Conservation (phyloP, 2,888 invertebrate genomes). For the Eurytoma adleriae region DNA sequence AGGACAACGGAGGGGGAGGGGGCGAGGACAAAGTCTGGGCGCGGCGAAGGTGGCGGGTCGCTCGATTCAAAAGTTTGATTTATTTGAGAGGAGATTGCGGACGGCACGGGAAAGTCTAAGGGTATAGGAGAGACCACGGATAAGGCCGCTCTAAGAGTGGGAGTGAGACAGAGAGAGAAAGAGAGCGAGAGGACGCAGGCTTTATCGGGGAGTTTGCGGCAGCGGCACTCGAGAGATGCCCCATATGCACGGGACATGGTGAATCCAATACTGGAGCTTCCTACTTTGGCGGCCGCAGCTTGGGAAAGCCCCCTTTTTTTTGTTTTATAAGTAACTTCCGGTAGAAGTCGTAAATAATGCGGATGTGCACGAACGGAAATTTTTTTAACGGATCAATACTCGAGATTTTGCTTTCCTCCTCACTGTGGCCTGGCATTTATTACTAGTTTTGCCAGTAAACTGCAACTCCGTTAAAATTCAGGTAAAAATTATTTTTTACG, state of each 20-base stretch:
- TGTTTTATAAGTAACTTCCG: constrained; percentile 15
- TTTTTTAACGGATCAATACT: not conserved
- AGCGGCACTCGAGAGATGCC: constrained; percentile 48
- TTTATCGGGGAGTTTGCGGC: constrained; percentile 51
- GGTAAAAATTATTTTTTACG: not conserved
- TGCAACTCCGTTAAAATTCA: not conserved
- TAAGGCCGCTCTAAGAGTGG: constrained; percentile 15
- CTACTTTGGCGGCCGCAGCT: constrained; percentile 3
- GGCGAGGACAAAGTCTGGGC: constrained; percentile 21
- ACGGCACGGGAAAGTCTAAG: constrained; percentile 63
- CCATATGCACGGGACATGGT: constrained; percentile 61
- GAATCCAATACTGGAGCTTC: constrained; percentile 20
- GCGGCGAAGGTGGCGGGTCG: constrained; percentile 54
- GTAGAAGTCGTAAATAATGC: constrained; percentile 28
- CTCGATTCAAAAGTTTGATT: constrained; percentile 75
- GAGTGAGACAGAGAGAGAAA: constrained; percentile 21
- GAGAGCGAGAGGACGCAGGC: constrained; percentile 55
- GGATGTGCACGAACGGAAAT: not conserved
- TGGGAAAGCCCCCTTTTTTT: constrained; percentile 16
- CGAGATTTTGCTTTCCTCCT: not conserved
- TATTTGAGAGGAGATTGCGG: constrained; percentile 74
- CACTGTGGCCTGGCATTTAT: no score
- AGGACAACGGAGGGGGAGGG: constrained; percentile 25
- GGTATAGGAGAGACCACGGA: constrained; percentile 42
- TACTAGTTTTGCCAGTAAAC: not conserved